Evolutionary conservation across 2,888 invertebrate species (phyloP), one percentile per base, ranked within the genome.

Genomic region (Tanypteryx hageni): DNA sequence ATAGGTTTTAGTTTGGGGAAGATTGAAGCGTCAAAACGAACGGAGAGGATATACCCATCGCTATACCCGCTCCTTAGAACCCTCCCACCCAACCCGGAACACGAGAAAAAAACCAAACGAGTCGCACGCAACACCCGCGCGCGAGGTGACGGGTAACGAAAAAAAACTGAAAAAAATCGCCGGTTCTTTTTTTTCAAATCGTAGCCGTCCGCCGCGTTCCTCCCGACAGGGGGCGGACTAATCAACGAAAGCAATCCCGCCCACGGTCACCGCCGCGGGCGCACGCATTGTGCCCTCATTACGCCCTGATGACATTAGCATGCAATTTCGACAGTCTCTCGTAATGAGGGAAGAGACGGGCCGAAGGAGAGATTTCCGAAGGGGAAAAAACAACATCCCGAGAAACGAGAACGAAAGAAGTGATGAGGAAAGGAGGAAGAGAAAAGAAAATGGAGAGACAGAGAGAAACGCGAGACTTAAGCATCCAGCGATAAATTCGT

Each of bases 271-370:
- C 14, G 31, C 61, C 31, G 56, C 31, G 44, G 22, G 18, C 27
- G 76, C 13, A 76, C 27, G 76, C 76, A 76, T 76, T 76, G 76
- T 44, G 18, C 68, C 89, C 89, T 89, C 89, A 89, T 89, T 89
- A 89, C 44, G 89, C 18, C 68, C 44, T 31, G 68, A 68, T 44
- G 89, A 64, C 68, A 89, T 89, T 89, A 64, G 89, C 89, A 89
- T 89, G 89, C 64, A 64, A 89, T 89, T 89, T 68, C 64, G 89
- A 89, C 64, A 68, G 64, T n/a, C 44, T 27, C 44, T 68, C 18
- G 89, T 89, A 13, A 31, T 86, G 64, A 89, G 44, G 61, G 57
- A 57, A 61, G 27, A 86, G 27, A 31, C 13, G 61, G 86, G 18
- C 61, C 13, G 86, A 18, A 16, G 44, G 56, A 57, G 44, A 44